Evolutionary conservation across 2,888 invertebrate species (phyloP).

Genomic region (Pilophorus perplexus): DNA sequence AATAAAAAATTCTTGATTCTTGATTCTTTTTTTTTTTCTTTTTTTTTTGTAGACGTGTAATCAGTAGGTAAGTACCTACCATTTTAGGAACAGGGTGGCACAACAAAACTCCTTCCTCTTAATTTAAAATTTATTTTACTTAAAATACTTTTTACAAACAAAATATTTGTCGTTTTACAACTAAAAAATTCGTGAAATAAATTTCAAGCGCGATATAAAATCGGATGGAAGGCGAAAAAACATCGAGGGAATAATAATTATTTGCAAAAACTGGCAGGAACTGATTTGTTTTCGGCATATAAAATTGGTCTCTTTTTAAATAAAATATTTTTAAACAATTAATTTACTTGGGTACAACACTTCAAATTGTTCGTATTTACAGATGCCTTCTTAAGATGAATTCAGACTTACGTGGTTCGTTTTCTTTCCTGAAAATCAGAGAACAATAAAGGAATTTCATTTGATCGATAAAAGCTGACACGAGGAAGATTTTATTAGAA

Average conservation of each 20-base stretch:
- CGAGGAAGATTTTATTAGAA: no score
- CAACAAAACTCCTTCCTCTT: no score
- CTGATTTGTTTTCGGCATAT: constrained; percentile 6
- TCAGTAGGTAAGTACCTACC: no score
- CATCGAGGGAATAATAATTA: neutral
- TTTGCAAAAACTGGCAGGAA: constrained; percentile 32
- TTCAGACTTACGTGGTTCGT: constrained; percentile 25
- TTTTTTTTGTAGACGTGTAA: no score
- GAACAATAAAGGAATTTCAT: no score
- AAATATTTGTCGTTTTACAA: constrained; percentile 17
- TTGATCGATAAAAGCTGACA: no score
- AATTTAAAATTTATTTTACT: no score
- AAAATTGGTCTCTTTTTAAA: neutral
- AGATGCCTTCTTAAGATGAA: constrained; percentile 23
- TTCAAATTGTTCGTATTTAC: constrained; percentile 25
- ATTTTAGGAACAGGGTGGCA: no score
- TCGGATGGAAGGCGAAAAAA: constrained; percentile 11
- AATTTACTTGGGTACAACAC: neutral
- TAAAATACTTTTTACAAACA: constrained; percentile 38
- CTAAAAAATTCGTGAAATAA: constrained; percentile 30
- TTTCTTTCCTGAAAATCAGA: constrained; percentile 19
- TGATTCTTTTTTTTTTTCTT: no score
- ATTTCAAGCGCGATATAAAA: constrained; percentile 27
- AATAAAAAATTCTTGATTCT: no score
- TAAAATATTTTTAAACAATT: constrained; percentile 2